Evolutionary conservation across 2,797 vertebrate species (phyloP), one percentile per base, ranked within the genome.

Genomic region (Rhynchonycteris naso): DNA sequence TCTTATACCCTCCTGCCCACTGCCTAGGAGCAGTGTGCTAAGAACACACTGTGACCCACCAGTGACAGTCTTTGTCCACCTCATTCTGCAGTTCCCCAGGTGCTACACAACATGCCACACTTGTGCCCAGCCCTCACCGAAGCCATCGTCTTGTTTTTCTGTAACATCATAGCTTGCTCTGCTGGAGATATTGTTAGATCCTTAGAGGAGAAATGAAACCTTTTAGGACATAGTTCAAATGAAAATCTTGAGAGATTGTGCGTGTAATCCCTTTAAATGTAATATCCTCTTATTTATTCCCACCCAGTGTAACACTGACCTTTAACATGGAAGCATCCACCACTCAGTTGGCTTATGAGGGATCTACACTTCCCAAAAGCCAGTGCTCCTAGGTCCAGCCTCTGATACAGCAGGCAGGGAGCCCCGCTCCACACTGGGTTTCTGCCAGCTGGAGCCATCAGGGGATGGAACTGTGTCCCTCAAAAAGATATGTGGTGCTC

Each of bases 261-360:
- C 92, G 30, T 50, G 5, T 30, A 38, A 92, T 66, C 69, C 38
- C 5, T 43, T 83, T 75, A 88, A 74, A 35, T 19, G 30, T 65
- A 66, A 78, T 56, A 28, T 22, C 89, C 52, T 71, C 75, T n/a
- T 43, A 26, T 82, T 81, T 79, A 65, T 61, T 63, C 93, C 61
- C 9, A 82, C 63, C 43, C 30, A 80, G 10, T 19, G 21, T 71
- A 79, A 74, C 22, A 7, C 1, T 66, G n/a, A 59, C 59, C 28
- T 74, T 33, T 63, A 63, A 72, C 56, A 61, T 0, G 65, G 75
- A 89, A 65, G 35, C 28, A 52, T 26, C 58, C 22, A 7, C 58
- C 54, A 71, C 19, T 26, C 21, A 4, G 11, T 5, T 66, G 56
- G 76, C 30, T 19, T 35, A 43, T 5, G 33, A 71, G 43, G 28